These are phyloP conservation scores for Paramormyrops hopkinsi DNA, from an alignment of 2,797 vertebrate genomes.

Conservation along the genomic window DNA sequence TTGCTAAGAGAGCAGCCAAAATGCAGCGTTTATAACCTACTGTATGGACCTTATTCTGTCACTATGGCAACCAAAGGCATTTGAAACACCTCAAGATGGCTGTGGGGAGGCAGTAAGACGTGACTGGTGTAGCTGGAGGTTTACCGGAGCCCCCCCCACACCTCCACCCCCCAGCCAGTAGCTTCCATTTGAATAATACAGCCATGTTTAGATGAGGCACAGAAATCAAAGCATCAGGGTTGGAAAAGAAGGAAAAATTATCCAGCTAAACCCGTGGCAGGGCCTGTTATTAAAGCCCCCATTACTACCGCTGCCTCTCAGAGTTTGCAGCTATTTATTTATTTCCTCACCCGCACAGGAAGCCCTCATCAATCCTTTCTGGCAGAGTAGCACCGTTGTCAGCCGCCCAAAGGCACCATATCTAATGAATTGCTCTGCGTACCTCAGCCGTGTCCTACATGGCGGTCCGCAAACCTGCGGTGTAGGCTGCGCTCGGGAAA, in stretches of 20 bases:
- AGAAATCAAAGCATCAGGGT: conserved; percentile 2
- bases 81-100: conserved; percentile 27
- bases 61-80: conserved; percentile 32
- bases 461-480: conserved; percentile 36
- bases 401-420: conserved; percentile 54
- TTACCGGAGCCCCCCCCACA: not conserved
- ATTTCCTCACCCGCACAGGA: conserved; percentile 57
- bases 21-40: conserved; percentile 16
- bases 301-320: conserved; percentile 51
- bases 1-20: conserved; percentile 4
- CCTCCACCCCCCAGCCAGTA: not conserved
- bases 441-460: conserved; percentile 43
- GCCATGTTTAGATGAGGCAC: not conserved
- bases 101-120: conserved; percentile 1
- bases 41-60: conserved; percentile 17
- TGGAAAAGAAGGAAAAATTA: conserved; percentile 26
- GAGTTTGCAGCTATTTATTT: conserved; percentile 49
- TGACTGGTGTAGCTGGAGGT: not conserved
- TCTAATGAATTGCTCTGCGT: conserved; percentile 61
- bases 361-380: conserved; percentile 58
- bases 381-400: conserved; percentile 58
- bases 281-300: conserved; percentile 43
- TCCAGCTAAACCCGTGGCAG: conserved; percentile 49
- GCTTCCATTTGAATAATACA: not conserved
- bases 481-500: not conserved